Evolutionary conservation across 2,113 vertebrate genomes (phyloP), one percentile per base, ranked within the genome.

Genomic region (Bagarius yarrelli): DNA sequence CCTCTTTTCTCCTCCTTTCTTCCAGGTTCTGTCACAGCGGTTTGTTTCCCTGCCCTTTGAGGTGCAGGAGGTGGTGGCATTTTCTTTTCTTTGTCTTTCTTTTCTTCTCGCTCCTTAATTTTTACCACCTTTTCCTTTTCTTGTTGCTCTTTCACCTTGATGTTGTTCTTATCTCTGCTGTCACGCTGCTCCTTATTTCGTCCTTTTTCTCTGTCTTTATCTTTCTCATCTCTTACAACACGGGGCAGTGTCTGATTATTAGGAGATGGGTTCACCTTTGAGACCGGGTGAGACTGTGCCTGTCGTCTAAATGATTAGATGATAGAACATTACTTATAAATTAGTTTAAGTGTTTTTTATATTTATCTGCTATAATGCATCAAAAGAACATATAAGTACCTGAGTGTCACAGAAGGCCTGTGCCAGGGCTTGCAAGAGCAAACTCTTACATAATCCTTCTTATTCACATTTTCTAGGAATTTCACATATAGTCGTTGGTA

Each of bases 401-500:
- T 95, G 86, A 96, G 91, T 0, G 93, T 91, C 76, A 93, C 91
- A 2, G 93, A 89, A 1, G 95, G 93, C 82, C 95, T 92, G 74
- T 96, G 95, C 95, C 95, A 96, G 0, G 96, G 96, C 77, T 95
- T 95, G 66, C 94, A 90, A 15, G 95, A 95, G 80, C 96, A 97
- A 64, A 97, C 95, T 77, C 96, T 87, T 57, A 97, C 96, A 0
- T 96, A 97, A 86, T 97, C 96, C 89, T 97, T 97, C 91, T 97
- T 97, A 89, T 95, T 96, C 75, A 97, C 93, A 5, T 96, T 97
- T 86, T 97, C 96, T 91, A 97, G 90, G 87, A 97, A 97, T 88
- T 97, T 97, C 15, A 96, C 96, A 8, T 97, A 97, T 66, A 97
- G 93, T 6, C 95, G 93, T 90, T 97, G 95, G 91, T 96, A 97